Evolutionary conservation across 2,888 invertebrate species (phyloP).

Genomic region (Leucozona laternaria): DNA sequence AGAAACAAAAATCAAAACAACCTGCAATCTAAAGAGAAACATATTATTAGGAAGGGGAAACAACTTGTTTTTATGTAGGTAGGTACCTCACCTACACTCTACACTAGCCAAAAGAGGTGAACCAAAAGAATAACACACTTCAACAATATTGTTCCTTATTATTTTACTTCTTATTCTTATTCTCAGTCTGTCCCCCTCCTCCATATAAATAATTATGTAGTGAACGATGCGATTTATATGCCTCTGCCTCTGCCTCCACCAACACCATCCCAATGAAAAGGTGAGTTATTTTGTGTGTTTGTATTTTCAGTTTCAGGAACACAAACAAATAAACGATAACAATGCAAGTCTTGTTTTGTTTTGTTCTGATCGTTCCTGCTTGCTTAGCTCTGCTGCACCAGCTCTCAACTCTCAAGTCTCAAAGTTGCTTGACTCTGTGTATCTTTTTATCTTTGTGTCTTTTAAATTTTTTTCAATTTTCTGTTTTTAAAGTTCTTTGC

Average conservation of each 20-base stretch:
- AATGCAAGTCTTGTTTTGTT: slow-evolving; percentile 72
- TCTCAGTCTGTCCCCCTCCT: slow-evolving; percentile 37
- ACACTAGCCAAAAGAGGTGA: background rate
- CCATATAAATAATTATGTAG: slow-evolving; percentile 17
- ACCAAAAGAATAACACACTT: slow-evolving; percentile 29
- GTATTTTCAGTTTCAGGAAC: slow-evolving; percentile 40
- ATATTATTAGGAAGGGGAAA: slow-evolving; percentile 65
- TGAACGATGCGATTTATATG: slow-evolving; percentile 73
- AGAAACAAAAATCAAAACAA: slow-evolving; percentile 66
- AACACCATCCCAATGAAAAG: slow-evolving; percentile 75
- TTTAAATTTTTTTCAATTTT: slow-evolving; percentile 37
- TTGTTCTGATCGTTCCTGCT: slow-evolving; percentile 57
- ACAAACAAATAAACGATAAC: slow-evolving; percentile 73
- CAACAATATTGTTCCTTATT: slow-evolving; percentile 56
- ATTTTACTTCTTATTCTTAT: slow-evolving; percentile 18
- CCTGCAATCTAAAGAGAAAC: slow-evolving; percentile 62
- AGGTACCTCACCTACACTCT: background rate
- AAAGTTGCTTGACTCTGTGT: slow-evolving; percentile 27
- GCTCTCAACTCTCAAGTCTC: slow-evolving; percentile 56
- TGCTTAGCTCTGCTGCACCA: slow-evolving; percentile 45
- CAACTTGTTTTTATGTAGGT: slow-evolving; percentile 16
- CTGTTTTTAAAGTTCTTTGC: slow-evolving; percentile 9
- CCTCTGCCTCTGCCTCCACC: slow-evolving; percentile 11
- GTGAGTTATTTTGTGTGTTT: slow-evolving; percentile 9
- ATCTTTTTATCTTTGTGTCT: slow-evolving; percentile 63